Evolutionary conservation across 1,140 invertebrate genomes (phyloP).

Genomic region (Drosophila arawakana): DNA sequence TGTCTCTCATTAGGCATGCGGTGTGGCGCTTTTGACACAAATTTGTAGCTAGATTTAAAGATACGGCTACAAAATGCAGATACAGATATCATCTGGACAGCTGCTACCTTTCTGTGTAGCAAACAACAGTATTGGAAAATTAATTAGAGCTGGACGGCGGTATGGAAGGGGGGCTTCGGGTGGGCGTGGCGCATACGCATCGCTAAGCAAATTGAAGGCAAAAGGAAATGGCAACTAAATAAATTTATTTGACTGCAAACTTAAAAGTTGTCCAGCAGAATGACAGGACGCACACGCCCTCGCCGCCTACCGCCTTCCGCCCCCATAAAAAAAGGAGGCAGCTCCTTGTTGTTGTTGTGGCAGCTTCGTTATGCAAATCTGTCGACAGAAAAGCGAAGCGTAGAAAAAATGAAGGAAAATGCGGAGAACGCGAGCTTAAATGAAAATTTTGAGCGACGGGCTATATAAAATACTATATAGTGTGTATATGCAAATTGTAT

Average conservation of each 20-base stretch:
- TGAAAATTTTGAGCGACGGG: constrained; percentile 63
- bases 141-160: constrained; percentile 63
- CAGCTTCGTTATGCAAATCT: constrained; percentile 78
- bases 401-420: constrained; percentile 38
- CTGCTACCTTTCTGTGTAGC: constrained; percentile 27
- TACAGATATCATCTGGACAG: constrained; percentile 30
- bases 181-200: constrained; percentile 41
- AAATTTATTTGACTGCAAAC: constrained; percentile 49
- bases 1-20: constrained; percentile 67
- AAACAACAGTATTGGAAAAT: constrained; percentile 57
- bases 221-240: constrained; percentile 74
- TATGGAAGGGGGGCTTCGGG: constrained; percentile 3
- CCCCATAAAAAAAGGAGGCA: background rate
- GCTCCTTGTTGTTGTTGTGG: constrained; percentile 35
- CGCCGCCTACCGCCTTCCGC: too few relatives aligned
- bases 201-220: constrained; percentile 63
- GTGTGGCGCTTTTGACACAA: constrained; percentile 45
- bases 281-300: constrained; percentile 48
- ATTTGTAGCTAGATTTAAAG: constrained; percentile 34
- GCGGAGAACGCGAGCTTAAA: constrained; percentile 45
- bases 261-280: constrained; percentile 64
- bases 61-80: background rate
- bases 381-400: constrained; percentile 18
- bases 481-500: constrained; percentile 73
- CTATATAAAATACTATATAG: constrained; percentile 55